Conservation (phyloP, 2,888 invertebrate genomes). For the Steromphala cineraria region DNA sequence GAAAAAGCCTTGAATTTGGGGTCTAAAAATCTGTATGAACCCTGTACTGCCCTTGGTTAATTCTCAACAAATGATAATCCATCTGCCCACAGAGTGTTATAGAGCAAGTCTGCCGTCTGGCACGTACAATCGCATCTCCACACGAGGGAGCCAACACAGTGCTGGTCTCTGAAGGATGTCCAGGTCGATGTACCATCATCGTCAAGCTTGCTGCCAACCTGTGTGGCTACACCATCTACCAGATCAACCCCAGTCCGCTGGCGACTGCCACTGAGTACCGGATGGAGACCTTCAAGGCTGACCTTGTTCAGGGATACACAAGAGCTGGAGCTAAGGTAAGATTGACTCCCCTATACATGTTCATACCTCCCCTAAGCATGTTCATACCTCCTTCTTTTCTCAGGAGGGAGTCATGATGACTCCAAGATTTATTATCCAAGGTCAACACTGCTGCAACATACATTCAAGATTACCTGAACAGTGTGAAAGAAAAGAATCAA, state of each 20-base stretch:
- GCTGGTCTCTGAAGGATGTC: constrained; percentile 72
- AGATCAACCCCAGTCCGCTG: constrained; percentile 65
- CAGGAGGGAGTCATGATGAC: no score
- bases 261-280: constrained; percentile 50
- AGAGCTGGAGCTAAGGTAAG: constrained; percentile 72
- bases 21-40: no score
- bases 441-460: no score
- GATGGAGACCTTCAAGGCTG: constrained; percentile 71
- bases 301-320: constrained; percentile 72
- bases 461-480: no score
- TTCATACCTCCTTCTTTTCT: no score
- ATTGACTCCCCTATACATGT: no score
- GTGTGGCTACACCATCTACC: constrained; percentile 69
- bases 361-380: no score
- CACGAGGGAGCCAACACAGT: constrained; percentile 72
- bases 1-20: no score
- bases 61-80: not conserved
- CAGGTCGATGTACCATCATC: constrained; percentile 66
- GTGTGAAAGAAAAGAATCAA: no score
- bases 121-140: constrained; percentile 71
- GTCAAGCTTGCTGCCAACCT: constrained; percentile 71
- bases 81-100: constrained; percentile 60
- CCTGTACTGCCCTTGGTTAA: no score
- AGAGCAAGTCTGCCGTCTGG: constrained; percentile 71
- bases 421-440: no score